A percentile compares a stretch with the other conserved stretches of the same genome.
Evolutionary conservation across 2,888 invertebrate species (phyloP).

Genomic region (Pristionchus arcanus): DNA sequence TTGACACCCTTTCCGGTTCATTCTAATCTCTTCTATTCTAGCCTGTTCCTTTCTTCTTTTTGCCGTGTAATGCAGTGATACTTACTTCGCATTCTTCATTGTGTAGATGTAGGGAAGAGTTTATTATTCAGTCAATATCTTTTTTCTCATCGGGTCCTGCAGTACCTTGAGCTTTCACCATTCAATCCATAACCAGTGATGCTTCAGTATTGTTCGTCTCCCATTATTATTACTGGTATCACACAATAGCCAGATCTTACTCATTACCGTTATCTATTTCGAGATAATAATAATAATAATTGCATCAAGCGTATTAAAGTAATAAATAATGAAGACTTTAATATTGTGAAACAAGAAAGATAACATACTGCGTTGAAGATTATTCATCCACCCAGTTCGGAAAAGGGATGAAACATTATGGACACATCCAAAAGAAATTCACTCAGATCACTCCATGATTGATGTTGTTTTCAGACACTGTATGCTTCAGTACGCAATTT

Average conservation of each 20-base stretch:
- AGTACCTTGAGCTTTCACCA: constrained; percentile 44
- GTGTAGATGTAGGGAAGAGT: neutral
- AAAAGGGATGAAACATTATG: no score
- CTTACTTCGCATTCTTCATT: constrained; percentile 18
- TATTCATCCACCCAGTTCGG: no score
- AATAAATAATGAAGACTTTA: neutral
- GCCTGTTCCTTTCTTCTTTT: neutral
- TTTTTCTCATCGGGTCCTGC: neutral
- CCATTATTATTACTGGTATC: neutral
- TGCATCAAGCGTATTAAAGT: neutral
- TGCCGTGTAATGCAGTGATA: constrained; percentile 1
- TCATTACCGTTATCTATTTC: neutral
- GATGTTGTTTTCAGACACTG: no score
- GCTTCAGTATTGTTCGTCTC: constrained; percentile 20
- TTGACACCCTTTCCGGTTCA: neutral
- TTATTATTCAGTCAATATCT: neutral
- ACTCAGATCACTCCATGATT: no score
- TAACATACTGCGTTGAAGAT: no score
- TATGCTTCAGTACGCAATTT: no score
- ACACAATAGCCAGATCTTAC: neutral
- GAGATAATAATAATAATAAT: constrained; percentile 22
- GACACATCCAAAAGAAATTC: no score
- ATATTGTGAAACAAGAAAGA: neutral
- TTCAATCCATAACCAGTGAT: constrained; percentile 22
- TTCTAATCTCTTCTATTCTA: neutral